These are phyloP conservation scores for Xestoiulus laeticollis DNA, from an alignment of 2,888 invertebrate genomes.

Conservation along the genomic window DNA sequence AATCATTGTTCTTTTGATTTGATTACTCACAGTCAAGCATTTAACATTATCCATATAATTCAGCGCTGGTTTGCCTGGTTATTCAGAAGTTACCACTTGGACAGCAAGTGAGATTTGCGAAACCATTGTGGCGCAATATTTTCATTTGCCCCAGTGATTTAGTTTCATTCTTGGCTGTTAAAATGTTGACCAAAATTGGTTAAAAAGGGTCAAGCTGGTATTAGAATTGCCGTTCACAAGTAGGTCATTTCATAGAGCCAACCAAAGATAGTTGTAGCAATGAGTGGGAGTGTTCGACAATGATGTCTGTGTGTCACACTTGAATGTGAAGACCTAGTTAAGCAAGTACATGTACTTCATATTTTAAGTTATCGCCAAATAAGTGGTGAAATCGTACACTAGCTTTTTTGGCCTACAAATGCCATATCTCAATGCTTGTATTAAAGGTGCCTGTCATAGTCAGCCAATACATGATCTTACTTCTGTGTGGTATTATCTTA, in stretches of 20 bases:
- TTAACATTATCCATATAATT: too few species aligned
- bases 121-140: background rate
- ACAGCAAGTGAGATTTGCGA: too few species aligned
- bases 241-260: background rate
- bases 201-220: background rate
- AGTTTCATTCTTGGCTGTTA: background rate
- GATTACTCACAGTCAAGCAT: too few species aligned
- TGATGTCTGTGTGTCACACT: background rate
- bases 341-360: background rate
- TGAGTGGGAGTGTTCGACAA: background rate
- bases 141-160: conserved; percentile 40
- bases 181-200: conserved; percentile 12
- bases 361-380: background rate
- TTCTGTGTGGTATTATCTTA: too few species aligned
- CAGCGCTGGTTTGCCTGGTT: too few species aligned
- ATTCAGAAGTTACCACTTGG: too few species aligned
- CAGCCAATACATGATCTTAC: too few species aligned
- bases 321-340: background rate
- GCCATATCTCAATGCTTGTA: too few species aligned
- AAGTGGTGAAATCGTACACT: background rate
- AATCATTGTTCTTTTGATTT: too few species aligned
- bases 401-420: too few species aligned
- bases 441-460: too few species aligned
- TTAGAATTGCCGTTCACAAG: background rate
- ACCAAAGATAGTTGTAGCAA: background rate